Base-by-base conservation (phyloP, 2,113 vertebrate species). In the Vulpes lagopus region DNA sequence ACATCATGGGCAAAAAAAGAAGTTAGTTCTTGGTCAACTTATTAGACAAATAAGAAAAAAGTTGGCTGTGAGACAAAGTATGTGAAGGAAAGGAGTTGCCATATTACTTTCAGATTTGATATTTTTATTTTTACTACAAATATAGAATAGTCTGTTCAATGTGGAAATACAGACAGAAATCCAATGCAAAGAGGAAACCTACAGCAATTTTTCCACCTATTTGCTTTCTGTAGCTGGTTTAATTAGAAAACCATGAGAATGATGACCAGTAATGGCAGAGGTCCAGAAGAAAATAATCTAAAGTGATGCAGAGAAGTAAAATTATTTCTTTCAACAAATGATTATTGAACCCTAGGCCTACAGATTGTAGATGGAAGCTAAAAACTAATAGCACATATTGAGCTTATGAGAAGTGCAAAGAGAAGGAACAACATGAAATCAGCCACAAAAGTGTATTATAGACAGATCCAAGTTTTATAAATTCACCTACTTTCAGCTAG, bases 271-370 rank as follows among this genome's bases (percentile, higher is more conserved):
- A 94, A 43, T 81, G 35, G 57, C 32, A 76, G 73, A 60, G 27
- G 22, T 86, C 62, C 27, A 84, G 15, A 73, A 53, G n/a, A 95
- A 90, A 93, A 76, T 62, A 30, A 59, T 78, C 59, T 25, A 67
- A 91, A 91, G 49, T 55, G 27, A 95, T 69, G 17, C 5, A 91
- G n/a, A n/a, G 32, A 67, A 82, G 16, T n/a, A 88, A 95, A 86
- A 86, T 55, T 30, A 60, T 30, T 87, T 67, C 38, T 69, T 11
- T 87, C 81, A 19, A 59, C 15, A 82, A 78, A 22, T 73, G 43
- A 38, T 84, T 71, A 62, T 8, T 85, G 71, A 84, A 38, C 59
- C 9, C 4, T 11, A 65, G 32, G 15, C 6, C 35, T 87, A 69
- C 2, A 60, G 17, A 80, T 3, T 32, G 5, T 0, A 38, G 12